Evolutionary conservation across 2,888 invertebrate species (phyloP).

Genomic region (Eupithecia dodoneata): DNA sequence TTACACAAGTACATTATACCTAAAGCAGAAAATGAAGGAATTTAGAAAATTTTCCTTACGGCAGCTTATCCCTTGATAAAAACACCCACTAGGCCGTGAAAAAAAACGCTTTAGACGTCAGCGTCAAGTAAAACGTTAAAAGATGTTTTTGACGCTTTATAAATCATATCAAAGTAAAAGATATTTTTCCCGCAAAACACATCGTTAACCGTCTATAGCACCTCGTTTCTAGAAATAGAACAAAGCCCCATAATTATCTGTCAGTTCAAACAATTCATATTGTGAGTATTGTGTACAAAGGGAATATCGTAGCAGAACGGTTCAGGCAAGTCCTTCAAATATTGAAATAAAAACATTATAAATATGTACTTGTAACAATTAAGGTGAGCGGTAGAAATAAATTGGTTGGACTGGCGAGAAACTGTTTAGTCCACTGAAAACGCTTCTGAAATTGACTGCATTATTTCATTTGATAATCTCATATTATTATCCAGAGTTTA

Average conservation of each 20-base stretch:
- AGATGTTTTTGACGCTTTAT: background rate
- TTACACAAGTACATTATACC: too few species aligned
- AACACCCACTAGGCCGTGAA: background rate
- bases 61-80: too few species aligned
- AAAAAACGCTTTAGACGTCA: background rate
- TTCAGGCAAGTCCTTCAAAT: background rate
- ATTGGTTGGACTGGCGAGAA: too few species aligned
- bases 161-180: background rate
- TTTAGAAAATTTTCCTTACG: too few species aligned
- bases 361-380: too few species aligned
- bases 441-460: too few species aligned
- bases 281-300: background rate
- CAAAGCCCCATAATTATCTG: slow-evolving; percentile 9
- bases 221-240: background rate
- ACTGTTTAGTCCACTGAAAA: too few species aligned
- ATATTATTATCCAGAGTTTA: too few species aligned
- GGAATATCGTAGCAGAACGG: background rate
- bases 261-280: slow-evolving; percentile 8
- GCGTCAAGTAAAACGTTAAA: background rate
- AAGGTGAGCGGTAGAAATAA: too few species aligned
- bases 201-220: slow-evolving; percentile 4
- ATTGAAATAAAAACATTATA: background rate
- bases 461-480: too few species aligned
- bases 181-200: background rate
- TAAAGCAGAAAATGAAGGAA: too few species aligned